Evolutionary conservation across 2,113 vertebrate genomes (phyloP).

Genomic region (Heterocephalus glaber): DNA sequence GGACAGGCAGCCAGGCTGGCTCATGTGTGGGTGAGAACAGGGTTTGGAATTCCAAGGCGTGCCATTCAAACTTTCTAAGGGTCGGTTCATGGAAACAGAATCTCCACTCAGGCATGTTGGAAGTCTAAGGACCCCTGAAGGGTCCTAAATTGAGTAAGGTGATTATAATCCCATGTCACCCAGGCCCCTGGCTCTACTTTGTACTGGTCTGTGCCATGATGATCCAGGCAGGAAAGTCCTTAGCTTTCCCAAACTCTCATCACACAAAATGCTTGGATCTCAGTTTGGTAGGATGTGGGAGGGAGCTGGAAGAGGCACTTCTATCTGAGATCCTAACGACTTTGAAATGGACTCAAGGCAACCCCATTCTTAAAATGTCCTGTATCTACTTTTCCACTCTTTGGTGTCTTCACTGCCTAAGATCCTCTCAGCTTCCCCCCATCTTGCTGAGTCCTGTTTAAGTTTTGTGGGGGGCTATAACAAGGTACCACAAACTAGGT

Average conservation of each 20-base stretch:
- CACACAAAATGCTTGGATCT: background rate
- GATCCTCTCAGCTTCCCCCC: background rate
- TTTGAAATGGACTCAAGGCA: background rate
- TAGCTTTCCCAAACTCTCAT: background rate
- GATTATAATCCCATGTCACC: accelerated
- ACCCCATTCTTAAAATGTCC: background rate
- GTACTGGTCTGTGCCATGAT: accelerated
- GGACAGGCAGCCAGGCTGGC: background rate
- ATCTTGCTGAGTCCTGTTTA: background rate
- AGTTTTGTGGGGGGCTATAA: background rate
- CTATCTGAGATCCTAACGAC: background rate
- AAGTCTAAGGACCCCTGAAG: background rate
- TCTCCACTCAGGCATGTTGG: background rate
- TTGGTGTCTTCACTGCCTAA: background rate
- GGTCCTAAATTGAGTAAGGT: background rate
- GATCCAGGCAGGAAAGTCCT: background rate
- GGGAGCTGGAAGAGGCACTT: background rate
- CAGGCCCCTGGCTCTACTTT: background rate
- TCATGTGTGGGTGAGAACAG: accelerated
- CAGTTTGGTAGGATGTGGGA: background rate
- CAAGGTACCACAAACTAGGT: background rate
- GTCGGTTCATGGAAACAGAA: background rate
- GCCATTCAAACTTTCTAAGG: background rate
- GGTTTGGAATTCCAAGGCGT: background rate
- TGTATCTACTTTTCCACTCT: background rate